Percentiles rank a stretch among this genome's conserved stretches.
phyloP scores from a whole-genome alignment of 2,888 invertebrate species.

The Drosophila neonasuta region DNA sequence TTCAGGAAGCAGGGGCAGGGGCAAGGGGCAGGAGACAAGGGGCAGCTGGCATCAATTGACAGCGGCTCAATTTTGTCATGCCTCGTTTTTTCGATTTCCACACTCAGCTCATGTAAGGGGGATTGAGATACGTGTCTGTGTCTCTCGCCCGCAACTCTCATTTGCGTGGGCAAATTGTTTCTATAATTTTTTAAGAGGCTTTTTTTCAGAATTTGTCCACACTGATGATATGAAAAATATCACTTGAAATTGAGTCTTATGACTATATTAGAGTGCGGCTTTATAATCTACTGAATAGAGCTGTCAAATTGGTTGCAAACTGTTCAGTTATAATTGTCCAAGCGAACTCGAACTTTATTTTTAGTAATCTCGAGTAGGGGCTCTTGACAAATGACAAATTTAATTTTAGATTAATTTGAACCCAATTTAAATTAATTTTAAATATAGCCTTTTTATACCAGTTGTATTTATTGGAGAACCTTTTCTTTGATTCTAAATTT shows the following conservation, averaged over 20 bases:
- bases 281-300: slow-evolving; percentile 28
- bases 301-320: slow-evolving; percentile 21
- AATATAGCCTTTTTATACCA: not conserved
- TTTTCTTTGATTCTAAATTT: too few species aligned
- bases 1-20: not conserved
- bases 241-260: slow-evolving; percentile 58
- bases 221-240: slow-evolving; percentile 48
- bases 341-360: not conserved
- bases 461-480: too few species aligned
- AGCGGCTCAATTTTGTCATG: slow-evolving; percentile 72
- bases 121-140: slow-evolving; percentile 3
- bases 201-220: slow-evolving; percentile 52
- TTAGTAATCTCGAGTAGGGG: not conserved
- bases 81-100: slow-evolving; percentile 65
- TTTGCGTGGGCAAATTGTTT: slow-evolving; percentile 70
- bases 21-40: not conserved
- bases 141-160: slow-evolving; percentile 44
- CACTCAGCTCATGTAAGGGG: slow-evolving; percentile 32
- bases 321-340: slow-evolving; percentile 2
- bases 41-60: slow-evolving; percentile 61
- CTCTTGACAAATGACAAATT: not conserved
- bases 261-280: slow-evolving; percentile 11
- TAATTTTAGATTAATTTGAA: not conserved
- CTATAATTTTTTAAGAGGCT: slow-evolving; percentile 71
- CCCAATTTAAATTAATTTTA: not conserved